These are phyloP conservation scores for Zaprionus kolodkinae DNA, from an alignment of 1,140 invertebrate genomes.

Conservation along the genomic window DNA sequence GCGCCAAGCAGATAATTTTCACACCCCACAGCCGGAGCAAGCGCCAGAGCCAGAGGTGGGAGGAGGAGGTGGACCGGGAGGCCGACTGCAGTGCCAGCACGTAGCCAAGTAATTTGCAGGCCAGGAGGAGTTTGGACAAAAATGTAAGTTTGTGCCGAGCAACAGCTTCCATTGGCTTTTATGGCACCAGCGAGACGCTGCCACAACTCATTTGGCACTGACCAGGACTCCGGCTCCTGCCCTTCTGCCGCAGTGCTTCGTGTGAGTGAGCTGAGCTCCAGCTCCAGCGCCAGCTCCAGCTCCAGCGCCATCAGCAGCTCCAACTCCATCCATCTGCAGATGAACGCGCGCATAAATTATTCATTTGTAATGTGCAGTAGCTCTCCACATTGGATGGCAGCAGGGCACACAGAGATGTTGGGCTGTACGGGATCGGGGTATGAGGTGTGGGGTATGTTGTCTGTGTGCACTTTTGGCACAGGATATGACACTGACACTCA, in stretches of 20 bases:
- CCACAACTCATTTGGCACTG: conserved; percentile 78
- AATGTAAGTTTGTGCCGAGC: conserved; percentile 61
- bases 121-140: conserved; percentile 25
- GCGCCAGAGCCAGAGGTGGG: not conserved
- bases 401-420: too few relatives aligned
- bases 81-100: conserved; percentile 14
- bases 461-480: conserved; percentile 79
- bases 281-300: conserved; percentile 19
- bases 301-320: not conserved
- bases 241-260: conserved; percentile 36
- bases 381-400: conserved; percentile 24
- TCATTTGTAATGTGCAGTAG: conserved; percentile 78
- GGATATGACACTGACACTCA: conserved; percentile 81
- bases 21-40: conserved; percentile 42
- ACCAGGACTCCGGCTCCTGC: conserved; percentile 52
- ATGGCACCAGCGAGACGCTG: conserved; percentile 71
- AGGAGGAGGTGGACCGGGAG: not conserved
- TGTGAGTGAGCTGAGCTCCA: conserved; percentile 37
- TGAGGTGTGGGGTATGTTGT: conserved; percentile 20
- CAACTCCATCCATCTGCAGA: conserved; percentile 69
- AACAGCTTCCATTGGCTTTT: conserved; percentile 66
- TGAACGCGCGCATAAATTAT: conserved; percentile 77
- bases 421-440: not conserved
- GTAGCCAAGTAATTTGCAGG: conserved; percentile 53
- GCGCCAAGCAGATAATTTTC: conserved; percentile 73